These are phyloP conservation scores for Spilogale gracilis DNA, from an alignment of 2,113 vertebrate genomes.

Conservation along the genomic window DNA sequence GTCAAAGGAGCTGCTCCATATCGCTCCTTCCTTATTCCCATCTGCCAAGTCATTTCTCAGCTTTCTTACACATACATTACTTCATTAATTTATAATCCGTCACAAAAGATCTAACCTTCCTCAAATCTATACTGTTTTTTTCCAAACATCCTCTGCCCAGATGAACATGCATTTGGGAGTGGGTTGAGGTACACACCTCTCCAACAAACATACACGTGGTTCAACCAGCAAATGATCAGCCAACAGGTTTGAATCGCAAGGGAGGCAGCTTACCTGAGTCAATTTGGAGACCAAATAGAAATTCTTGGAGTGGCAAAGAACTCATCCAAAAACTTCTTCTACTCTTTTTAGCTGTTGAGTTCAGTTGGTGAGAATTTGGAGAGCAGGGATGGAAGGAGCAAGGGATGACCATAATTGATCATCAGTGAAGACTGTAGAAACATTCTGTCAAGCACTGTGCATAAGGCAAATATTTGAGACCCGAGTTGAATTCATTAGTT, in stretches of 20 bases:
- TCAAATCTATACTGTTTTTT: not conserved
- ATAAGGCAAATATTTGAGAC: not conserved
- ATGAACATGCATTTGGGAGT: not conserved
- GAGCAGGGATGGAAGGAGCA: not conserved
- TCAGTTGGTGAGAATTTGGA: not conserved
- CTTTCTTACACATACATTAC: not conserved
- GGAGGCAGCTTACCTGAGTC: not conserved
- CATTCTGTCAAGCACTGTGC: not conserved
- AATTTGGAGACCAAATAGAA: not conserved
- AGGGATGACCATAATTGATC: not conserved
- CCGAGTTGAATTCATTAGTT: not conserved
- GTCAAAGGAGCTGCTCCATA: not conserved
- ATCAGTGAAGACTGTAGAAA: not conserved
- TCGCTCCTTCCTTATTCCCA: not conserved
- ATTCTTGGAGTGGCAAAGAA: not conserved
- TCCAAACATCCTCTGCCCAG: not conserved
- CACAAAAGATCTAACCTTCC: not conserved
- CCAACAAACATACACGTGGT: not conserved
- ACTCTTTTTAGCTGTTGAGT: not conserved
- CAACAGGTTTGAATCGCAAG: not conserved
- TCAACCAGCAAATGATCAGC: not conserved
- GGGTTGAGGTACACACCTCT: not conserved
- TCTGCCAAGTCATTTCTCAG: not conserved
- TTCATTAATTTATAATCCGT: not conserved
- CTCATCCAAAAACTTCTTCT: not conserved